These are phyloP conservation scores for Peromyscus attwateri DNA, from an alignment of 2,797 vertebrate genomes.

Conservation along the genomic window DNA sequence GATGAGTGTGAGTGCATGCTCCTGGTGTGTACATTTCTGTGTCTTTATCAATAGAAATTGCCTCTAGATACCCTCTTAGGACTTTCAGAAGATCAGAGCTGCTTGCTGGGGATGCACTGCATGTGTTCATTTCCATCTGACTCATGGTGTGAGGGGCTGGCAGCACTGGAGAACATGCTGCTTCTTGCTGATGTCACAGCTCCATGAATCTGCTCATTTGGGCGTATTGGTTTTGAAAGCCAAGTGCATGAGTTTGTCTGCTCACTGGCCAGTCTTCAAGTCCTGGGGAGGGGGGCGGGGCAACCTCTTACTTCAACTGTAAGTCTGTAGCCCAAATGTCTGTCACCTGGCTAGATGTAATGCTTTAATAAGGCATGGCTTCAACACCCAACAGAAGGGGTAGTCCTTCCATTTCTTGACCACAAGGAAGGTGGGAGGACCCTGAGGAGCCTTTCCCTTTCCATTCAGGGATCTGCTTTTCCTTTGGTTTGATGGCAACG, in stretches of 20 bases:
- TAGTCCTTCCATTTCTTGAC: neutral
- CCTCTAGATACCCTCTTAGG: neutral
- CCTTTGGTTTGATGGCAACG: neutral
- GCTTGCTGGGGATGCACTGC: neutral
- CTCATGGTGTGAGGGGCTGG: neutral
- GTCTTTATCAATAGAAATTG: neutral
- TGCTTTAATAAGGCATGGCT: neutral
- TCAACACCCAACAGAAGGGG: neutral
- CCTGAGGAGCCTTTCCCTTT: neutral
- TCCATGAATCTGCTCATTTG: neutral
- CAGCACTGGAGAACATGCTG: neutral
- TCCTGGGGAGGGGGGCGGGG: neutral
- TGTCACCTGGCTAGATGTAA: neutral
- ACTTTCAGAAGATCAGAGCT: neutral
- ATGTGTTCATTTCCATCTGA: neutral
- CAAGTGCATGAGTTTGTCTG: neutral
- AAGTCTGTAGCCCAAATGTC: neutral
- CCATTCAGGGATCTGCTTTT: neutral
- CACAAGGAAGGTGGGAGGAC: neutral
- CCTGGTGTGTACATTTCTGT: neutral
- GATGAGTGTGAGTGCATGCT: neutral
- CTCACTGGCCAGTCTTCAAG: neutral
- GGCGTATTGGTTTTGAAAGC: constrained; percentile 24
- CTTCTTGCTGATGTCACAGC: neutral
- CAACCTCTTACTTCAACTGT: neutral